Conservation (phyloP, 2,797 vertebrate genomes). For the Enteromius trimaculatus region DNA sequence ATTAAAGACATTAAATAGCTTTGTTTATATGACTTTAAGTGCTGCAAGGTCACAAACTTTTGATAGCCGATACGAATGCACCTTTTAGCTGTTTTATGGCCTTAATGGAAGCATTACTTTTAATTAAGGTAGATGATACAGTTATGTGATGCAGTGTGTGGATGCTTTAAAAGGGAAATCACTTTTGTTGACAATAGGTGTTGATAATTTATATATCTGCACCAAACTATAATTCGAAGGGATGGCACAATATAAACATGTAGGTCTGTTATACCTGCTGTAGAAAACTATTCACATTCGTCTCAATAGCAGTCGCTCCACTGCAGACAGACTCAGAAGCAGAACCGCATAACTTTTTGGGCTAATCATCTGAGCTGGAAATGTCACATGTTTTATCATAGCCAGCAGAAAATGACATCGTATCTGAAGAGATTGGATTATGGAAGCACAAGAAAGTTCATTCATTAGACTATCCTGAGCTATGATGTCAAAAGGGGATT, state of each 20-base stretch:
- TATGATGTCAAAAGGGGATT: neutral
- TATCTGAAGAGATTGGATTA: neutral
- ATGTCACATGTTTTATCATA: neutral
- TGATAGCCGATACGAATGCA: neutral
- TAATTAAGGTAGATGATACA: slow-evolving; percentile 1
- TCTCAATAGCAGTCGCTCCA: neutral
- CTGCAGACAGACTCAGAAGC: neutral
- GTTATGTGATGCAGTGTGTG: neutral
- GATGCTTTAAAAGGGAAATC: neutral
- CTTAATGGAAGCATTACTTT: neutral
- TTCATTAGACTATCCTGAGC: neutral
- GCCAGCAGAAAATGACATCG: neutral
- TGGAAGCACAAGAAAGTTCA: neutral
- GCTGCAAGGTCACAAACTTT: slow-evolving; percentile 19
- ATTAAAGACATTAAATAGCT: slow-evolving; percentile 1
- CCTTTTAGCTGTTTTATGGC: slow-evolving; percentile 19
- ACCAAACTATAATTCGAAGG: neutral
- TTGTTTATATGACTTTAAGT: slow-evolving; percentile 30
- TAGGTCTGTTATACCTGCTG: neutral
- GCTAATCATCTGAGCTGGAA: neutral
- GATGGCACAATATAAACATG: neutral
- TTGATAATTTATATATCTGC: neutral
- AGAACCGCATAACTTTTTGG: neutral
- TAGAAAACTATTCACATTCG: neutral
- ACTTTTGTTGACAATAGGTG: neutral